Evolutionary conservation across 2,888 invertebrate species (phyloP), one percentile per base, ranked within the genome.

Genomic region (Biston stratarius): DNA sequence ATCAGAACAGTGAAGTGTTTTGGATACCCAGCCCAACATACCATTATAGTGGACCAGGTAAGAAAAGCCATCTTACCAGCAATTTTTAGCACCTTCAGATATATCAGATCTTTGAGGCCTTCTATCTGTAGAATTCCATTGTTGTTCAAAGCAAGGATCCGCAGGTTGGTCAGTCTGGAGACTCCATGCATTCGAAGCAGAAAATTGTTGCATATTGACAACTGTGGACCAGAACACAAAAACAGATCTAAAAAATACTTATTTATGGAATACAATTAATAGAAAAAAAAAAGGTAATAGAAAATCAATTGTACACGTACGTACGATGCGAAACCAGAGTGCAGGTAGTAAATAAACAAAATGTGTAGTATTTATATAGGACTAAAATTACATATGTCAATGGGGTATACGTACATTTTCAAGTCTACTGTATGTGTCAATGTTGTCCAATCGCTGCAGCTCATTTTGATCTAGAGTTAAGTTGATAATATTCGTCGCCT

Each of bases 51-150:
- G 3, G 24, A 24, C 3, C 1, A 24, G 24, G 5, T n/a, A n/a
- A 47, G 15, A 2, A 24, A 24, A 24, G 24, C 24, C 10, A 24
- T 33, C 48, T 48, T 79, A 94, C 94, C 94, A 71, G 94, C 92
- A 64, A 99, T 94, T 89, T 97, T 97, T 60, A 99, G 94, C 82
- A 96, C 96, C 83, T 96, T 96, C 68, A 99, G 94, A 82, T 97
- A 96, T 61, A 95, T 94, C 74, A 99, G 94, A 69, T 98, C 97
- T 86, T 97, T 97, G 12, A 98, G 92, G 10, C 98, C 98, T 88
- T 99, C 98, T 80, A 98, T 98, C 65, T 97, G 97, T 52, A 98
- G 94, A 74, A 99, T 97, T 59, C 97, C 97, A 91, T 99, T 99
- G 85, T 97, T 96, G 73, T 98, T 97, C 53, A 99, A 94, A 86